A percentile compares a stretch with the other conserved stretches of the same genome.
Evolutionary conservation across 1,140 invertebrate species (phyloP).

Genomic region (Aphidius ervi): DNA sequence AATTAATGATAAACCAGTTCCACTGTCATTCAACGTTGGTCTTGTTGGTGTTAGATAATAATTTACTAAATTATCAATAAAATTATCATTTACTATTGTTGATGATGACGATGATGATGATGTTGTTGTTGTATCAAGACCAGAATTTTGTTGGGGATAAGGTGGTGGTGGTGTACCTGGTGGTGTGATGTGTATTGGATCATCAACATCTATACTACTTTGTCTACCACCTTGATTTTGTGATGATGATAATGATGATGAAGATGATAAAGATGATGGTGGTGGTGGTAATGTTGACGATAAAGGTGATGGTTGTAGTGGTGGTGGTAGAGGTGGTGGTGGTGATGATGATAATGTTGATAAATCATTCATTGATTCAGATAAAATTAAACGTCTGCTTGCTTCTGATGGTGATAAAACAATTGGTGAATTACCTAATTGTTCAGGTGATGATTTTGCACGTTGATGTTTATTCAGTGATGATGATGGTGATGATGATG

Average conservation of each 20-base stretch:
- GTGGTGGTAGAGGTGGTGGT: conserved; percentile 13
- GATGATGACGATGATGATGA: conserved; percentile 44
- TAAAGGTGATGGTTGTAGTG: no score
- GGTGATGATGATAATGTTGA: conserved; percentile 45
- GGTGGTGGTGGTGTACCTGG: conserved; percentile 84
- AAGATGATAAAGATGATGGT: no score
- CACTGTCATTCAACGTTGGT: conserved; percentile 35
- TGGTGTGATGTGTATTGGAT: conserved; percentile 60
- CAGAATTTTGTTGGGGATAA: conserved; percentile 57
- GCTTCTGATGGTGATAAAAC: conserved; percentile 48
- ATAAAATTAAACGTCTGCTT: conserved; percentile 55
- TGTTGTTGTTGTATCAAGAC: conserved; percentile 28
- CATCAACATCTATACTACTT: conserved; percentile 30
- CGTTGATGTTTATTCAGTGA: conserved; percentile 59
- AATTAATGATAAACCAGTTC: conserved; percentile 44
- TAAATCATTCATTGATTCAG: conserved; percentile 62
- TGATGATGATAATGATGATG: no score
- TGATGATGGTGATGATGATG: conserved; percentile 15
- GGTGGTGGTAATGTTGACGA: no score
- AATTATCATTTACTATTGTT: conserved; percentile 28
- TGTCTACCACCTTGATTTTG: no score
- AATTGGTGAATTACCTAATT: conserved; percentile 46
- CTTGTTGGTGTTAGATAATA: conserved; percentile 30
- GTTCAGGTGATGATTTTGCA: conserved; percentile 68
- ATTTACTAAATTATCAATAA: conserved; percentile 22